phyloP scores from a whole-genome alignment of 2,113 vertebrate species.

The Dicerorhinus sumatrensis region DNA sequence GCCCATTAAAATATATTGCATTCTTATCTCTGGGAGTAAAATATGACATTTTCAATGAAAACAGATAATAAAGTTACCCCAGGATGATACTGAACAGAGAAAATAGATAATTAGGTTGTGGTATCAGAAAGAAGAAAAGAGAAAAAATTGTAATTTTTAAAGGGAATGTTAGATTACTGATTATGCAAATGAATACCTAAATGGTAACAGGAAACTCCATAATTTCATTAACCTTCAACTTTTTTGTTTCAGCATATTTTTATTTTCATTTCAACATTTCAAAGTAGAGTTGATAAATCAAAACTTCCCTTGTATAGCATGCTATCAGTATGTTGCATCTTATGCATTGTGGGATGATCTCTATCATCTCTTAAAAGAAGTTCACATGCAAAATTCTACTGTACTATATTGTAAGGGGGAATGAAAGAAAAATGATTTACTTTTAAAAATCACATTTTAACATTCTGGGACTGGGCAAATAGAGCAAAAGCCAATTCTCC shows the following conservation, averaged over 20 bases:
- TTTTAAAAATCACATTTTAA: constrained; percentile 2
- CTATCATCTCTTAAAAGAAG: background rate
- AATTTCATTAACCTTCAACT: constrained; percentile 7
- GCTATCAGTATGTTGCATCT: background rate
- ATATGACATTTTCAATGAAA: background rate
- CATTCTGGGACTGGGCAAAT: background rate
- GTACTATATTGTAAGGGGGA: background rate
- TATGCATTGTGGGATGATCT: background rate
- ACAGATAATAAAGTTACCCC: background rate
- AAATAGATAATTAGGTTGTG: background rate
- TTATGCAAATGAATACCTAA: background rate
- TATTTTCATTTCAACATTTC: constrained; percentile 46
- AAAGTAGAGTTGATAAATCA: constrained; percentile 46
- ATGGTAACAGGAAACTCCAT: background rate
- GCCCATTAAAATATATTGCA: background rate
- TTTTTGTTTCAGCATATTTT: constrained; percentile 20
- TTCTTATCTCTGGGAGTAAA: constrained; percentile 11
- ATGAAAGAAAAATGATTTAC: background rate
- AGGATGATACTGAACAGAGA: background rate
- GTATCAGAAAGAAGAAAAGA: background rate
- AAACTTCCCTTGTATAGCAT: background rate
- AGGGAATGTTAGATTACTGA: constrained; percentile 22
- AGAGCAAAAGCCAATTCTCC: background rate
- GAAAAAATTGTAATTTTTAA: background rate
- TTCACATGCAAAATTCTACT: constrained; percentile 8